Percentiles rank a stretch among this genome's conserved stretches.
Evolutionary conservation across 2,113 vertebrate species (phyloP).

Genomic region (Pseudopipra pipra): DNA sequence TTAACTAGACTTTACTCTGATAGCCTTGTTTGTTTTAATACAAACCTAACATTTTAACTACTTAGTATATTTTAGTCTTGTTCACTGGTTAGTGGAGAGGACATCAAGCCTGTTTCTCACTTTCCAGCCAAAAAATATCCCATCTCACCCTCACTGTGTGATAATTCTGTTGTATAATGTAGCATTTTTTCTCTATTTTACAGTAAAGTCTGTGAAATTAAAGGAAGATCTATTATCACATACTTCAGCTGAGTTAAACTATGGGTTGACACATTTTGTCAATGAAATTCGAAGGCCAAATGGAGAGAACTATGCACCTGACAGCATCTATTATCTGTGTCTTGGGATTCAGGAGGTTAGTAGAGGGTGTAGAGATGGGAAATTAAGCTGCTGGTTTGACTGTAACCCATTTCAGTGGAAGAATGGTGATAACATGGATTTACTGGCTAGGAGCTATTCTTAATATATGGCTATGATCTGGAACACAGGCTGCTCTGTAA

Average conservation of each 20-base stretch:
- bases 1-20: neutral
- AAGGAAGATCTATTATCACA: slow-evolving; percentile 86
- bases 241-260: slow-evolving; percentile 83
- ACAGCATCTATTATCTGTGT: slow-evolving; percentile 98
- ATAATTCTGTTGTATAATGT: slow-evolving; percentile 36
- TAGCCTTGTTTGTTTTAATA: neutral
- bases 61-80: neutral
- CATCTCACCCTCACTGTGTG: neutral
- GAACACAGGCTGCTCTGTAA: neutral
- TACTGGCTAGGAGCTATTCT: neutral
- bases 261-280: slow-evolving; percentile 86
- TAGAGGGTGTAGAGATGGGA: slow-evolving; percentile 36
- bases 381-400: neutral
- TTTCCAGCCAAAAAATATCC: neutral
- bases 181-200: slow-evolving; percentile 53
- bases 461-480: neutral
- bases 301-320: slow-evolving; percentile 90
- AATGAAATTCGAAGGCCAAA: slow-evolving; percentile 89
- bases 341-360: slow-evolving; percentile 96
- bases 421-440: neutral
- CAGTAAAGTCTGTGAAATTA: slow-evolving; percentile 80
- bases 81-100: neutral
- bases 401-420: neutral
- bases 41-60: neutral
- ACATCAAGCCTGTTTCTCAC: neutral